Base-by-base conservation (phyloP, 1,140 invertebrate species). In the Bradysia coprophila region DNA sequence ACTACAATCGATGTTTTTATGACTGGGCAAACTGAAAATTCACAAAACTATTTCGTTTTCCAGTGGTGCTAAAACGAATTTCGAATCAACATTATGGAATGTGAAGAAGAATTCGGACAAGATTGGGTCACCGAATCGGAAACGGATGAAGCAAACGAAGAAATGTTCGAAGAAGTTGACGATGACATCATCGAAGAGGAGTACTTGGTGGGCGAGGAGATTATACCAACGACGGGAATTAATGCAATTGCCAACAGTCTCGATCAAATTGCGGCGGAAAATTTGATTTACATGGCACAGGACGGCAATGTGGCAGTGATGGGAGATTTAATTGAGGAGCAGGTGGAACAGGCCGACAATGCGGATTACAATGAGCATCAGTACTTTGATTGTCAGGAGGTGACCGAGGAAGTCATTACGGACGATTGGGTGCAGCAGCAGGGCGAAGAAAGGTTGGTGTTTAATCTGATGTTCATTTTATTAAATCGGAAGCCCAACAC, bases 371-470 rank as follows among this genome's bases (percentile, higher is more conserved):
- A 41, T 65, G 54, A 49, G 63, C 59, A 32, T 61, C 50, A 43
- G 63, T 58, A 50, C 66, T 56, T 54, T 65, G 57, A 50, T 51
- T 15, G 51, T 51, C 31, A 53, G 51, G 75, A 80, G 11, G n/a
- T n/a, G n/a, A 78, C 77, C 2, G 79, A 81, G 50, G 80, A 83
- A 60, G 74, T 83, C 2, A 79, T 83, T 6, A 75, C 78, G 1
- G 78, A 81, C 54, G 77, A 78, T 47, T 82, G 78, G 79, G 77
- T 78, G 16, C 64, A 73, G 51, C 65, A 72, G 41, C 75, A 72
- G 37, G 74, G 73, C 4, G 75, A 78, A 41, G 76, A 80, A 56
- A 71, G 74, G 76, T 78, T n/a, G 6, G 24, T 8, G 13, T 28
- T 28, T 28, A 8, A 13, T 28, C 24, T 6, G 13, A 28, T 13